Conservation (phyloP, 92 coral and sea anemone species). For the Galaxea fascicularis region DNA sequence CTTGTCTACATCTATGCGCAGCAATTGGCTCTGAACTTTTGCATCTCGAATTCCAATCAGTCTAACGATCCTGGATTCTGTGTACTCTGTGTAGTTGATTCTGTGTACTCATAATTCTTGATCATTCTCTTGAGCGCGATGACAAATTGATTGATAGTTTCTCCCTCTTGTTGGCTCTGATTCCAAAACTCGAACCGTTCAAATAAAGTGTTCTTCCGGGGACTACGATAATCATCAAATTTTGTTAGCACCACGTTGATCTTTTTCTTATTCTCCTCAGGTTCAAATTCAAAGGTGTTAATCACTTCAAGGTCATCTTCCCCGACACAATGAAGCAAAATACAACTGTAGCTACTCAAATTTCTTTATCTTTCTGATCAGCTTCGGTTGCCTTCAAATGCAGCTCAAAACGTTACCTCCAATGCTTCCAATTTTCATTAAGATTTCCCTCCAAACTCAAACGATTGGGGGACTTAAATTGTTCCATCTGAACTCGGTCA, state of each 20-base stretch:
- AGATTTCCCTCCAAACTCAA: background rate
- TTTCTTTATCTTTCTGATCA: background rate
- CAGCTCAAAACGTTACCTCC: background rate
- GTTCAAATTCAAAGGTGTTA: constrained; percentile 40
- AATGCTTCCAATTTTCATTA: background rate
- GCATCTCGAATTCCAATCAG: constrained; percentile 43
- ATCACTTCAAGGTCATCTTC: constrained; percentile 42
- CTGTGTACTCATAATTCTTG: constrained; percentile 48
- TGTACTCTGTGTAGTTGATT: constrained; percentile 20
- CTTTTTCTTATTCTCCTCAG: constrained; percentile 26
- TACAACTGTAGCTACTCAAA: background rate
- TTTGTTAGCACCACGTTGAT: constrained; percentile 12
- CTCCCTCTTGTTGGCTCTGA: constrained; percentile 44
- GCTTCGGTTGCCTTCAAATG: background rate
- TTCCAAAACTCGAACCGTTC: constrained; percentile 58
- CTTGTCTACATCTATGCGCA: constrained; percentile 4
- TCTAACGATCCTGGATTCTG: constrained; percentile 27
- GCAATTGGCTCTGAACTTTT: background rate
- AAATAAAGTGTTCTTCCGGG: constrained; percentile 41
- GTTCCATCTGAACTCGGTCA: background rate
- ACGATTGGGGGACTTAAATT: background rate
- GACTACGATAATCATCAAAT: constrained; percentile 29
- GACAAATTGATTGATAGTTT: constrained; percentile 54
- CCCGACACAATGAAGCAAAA: constrained; percentile 21
- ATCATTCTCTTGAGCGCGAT: constrained; percentile 45